Base-by-base conservation (phyloP, 1,140 invertebrate species). In the Halictus rubicundus region DNA sequence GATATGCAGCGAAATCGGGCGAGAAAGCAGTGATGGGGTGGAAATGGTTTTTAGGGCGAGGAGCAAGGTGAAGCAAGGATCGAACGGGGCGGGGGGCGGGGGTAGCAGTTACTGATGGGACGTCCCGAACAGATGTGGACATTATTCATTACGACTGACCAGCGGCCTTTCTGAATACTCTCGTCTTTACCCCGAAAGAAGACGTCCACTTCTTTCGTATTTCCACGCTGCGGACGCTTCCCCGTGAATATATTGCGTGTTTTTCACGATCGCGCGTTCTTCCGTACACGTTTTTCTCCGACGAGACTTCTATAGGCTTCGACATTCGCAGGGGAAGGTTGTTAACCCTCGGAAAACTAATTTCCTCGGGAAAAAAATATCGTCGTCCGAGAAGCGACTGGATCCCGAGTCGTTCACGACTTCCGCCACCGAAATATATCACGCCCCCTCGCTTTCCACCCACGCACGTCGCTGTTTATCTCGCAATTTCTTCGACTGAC, bases 101-200 rank as follows among this genome's bases (percentile, higher is more conserved):
- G 81, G 76, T 39, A 71, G 77, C 85, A 89, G 90, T 91, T 92
- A 92, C 90, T 92, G 91, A 92, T 92, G 91, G 91, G 87, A 91
- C 86, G 92, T 92, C 91, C 89, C 86, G 81, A 86, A 84, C 92
- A 92, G 92, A 92, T 92, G 92, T 89, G 90, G 88, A 90, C 92
- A 92, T 92, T 92, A 92, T 91, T 92, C 92, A 92, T 92, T 92
- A 91, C 90, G 71, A 83, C 74, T 89, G 88, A 86, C 88, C 87
- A 85, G 49, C 66, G 63, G 80, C 46, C 66, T 77, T 84, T 74
- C 76, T 66, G 80, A 73, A 85, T 73, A 60, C 49, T 73, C 23
- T 85, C 79, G 74, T 85, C 84, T 82, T 85, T 60, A 19, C 21
- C 39, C 66, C 68, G 63, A 72, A 76, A 54, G 68, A 85, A 82